Conservation (phyloP, 1,140 invertebrate species). For the Bombyx mori region DNA sequence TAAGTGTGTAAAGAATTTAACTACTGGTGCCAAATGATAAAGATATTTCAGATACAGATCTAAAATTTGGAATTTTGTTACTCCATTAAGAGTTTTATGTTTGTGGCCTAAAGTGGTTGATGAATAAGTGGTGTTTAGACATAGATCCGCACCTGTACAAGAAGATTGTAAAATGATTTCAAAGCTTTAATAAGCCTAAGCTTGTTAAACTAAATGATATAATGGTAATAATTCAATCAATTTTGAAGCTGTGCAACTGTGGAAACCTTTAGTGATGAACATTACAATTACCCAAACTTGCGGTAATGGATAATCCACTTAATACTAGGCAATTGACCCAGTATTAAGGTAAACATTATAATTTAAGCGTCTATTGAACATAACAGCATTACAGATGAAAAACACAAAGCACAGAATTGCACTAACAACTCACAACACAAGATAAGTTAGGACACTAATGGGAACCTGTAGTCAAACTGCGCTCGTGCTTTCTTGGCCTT, state of each 20-base stretch:
- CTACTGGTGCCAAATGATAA: too few species aligned
- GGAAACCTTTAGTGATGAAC: slow-evolving; percentile 6
- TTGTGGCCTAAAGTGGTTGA: too few species aligned
- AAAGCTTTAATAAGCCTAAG: slow-evolving; percentile 26
- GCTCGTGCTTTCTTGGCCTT: slow-evolving; percentile 77
- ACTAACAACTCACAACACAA: slow-evolving; percentile 65
- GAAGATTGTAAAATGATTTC: slow-evolving; percentile 1
- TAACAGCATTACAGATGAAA: slow-evolving; percentile 39
- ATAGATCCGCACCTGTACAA: slow-evolving; percentile 2
- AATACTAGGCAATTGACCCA: too few species aligned
- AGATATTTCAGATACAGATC: too few species aligned
- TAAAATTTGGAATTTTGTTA: too few species aligned
- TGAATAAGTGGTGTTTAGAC: too few species aligned
- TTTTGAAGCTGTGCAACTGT: slow-evolving; percentile 27
- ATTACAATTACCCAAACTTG: neutral
- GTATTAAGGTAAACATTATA: too few species aligned
- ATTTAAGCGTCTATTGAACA: slow-evolving; percentile 31
- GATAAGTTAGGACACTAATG: slow-evolving; percentile 54
- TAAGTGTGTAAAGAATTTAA: too few species aligned
- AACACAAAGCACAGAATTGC: slow-evolving; percentile 53
- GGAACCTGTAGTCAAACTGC: slow-evolving; percentile 78
- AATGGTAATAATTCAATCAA: slow-evolving; percentile 16
- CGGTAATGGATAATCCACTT: too few species aligned
- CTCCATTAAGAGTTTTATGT: too few species aligned
- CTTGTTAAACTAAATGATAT: slow-evolving; percentile 8